Evolutionary conservation across 2,888 invertebrate genomes (phyloP).

Genomic region (Conops quadrifasciatus): DNA sequence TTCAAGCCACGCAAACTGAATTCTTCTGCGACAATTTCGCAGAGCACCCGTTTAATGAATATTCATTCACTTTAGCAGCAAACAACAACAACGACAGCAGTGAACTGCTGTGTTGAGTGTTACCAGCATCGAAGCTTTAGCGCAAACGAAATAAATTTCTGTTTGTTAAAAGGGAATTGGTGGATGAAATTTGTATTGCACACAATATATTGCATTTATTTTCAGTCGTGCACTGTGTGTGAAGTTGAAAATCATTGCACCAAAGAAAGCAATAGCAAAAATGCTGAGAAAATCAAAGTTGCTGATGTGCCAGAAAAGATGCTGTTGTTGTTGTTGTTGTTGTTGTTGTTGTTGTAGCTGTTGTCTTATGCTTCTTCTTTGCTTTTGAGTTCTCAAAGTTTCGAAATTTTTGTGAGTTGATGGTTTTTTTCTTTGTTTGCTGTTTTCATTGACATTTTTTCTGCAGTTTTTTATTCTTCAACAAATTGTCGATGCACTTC

Average conservation of each 20-base stretch:
- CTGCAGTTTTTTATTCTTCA: conserved; percentile 1
- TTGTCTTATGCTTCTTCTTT: neutral
- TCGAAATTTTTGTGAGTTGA: neutral
- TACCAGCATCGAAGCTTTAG: neutral
- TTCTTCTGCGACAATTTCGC: conserved; percentile 14
- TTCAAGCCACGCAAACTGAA: conserved; percentile 1
- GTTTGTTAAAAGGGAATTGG: neutral
- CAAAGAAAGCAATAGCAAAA: neutral
- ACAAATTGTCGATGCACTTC: conserved; percentile 29
- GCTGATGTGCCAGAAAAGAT: neutral
- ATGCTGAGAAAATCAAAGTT: conserved; percentile 9
- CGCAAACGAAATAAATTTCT: conserved; percentile 1
- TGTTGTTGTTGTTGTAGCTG: conserved; percentile 11
- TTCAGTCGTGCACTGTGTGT: conserved; percentile 13
- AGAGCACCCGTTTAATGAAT: neutral
- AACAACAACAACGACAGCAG: conserved; percentile 9
- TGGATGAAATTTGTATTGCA: neutral
- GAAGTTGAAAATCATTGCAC: conserved; percentile 24
- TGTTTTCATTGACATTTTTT: neutral
- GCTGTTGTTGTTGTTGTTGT: neutral
- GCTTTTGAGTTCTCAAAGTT: conserved; percentile 10
- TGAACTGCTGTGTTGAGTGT: no score
- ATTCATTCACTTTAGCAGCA: neutral
- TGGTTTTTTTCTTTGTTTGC: conserved; percentile 10
- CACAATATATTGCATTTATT: conserved; percentile 27